Evolutionary conservation across 35 echinoderm and acorn worm genomes (phyloP).

Genomic region (Acanthaster planci): DNA sequence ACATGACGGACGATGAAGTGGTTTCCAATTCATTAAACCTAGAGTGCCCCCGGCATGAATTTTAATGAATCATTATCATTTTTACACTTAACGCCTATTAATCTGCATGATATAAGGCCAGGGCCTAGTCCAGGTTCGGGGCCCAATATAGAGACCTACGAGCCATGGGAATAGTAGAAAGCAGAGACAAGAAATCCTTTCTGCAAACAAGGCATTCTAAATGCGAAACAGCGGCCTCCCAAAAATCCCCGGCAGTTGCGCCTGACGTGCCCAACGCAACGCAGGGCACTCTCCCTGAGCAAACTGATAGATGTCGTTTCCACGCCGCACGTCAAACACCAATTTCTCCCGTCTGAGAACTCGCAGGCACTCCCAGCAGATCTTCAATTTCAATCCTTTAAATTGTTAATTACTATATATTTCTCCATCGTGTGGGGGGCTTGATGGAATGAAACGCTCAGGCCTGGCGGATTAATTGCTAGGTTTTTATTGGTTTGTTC

Average conservation of each 20-base stretch:
- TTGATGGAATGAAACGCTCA: background rate
- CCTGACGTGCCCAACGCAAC: background rate
- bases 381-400: constrained; percentile 24
- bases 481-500: constrained; percentile 23
- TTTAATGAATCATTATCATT: constrained; percentile 22
- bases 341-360: background rate
- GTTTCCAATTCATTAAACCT: background rate
- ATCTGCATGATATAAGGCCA: constrained; percentile 12
- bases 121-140: background rate
- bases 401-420: constrained; percentile 23
- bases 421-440: background rate
- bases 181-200: background rate
- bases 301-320: constrained; percentile 5
- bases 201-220: background rate
- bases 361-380: background rate
- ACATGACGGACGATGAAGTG: too few relatives aligned
- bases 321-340: background rate
- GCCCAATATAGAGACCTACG: background rate
- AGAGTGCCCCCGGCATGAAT: background rate
- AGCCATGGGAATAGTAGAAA: background rate
- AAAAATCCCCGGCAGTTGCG: background rate
- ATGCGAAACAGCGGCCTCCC: background rate
- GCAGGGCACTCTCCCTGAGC: background rate
- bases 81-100: constrained; percentile 17
- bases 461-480: constrained; percentile 15